Base-by-base conservation (phyloP, 2,797 vertebrate genomes). In the Lepus oiostolus region DNA sequence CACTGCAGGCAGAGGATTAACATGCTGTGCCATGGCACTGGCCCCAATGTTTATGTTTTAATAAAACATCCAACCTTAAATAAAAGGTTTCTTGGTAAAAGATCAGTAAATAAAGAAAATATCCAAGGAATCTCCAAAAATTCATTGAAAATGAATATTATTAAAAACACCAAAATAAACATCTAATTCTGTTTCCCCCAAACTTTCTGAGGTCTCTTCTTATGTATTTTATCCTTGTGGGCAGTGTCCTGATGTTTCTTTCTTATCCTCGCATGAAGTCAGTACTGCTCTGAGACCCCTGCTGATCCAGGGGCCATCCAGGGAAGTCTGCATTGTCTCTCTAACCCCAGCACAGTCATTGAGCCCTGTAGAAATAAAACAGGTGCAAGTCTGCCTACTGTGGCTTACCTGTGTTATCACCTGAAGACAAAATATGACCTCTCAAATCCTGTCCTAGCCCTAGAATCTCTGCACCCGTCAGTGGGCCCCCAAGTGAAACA, bases 351-450 rank as follows among this genome's bases (percentile, higher is more conserved):
- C 63, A 11, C 47, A 58, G 77, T 89, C 68, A 0, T 10, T 13
- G 82, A 63, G 47, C 67, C 42, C 42, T 17, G n/a, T 90, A 35
- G 77, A 89, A 81, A 35, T 70, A 42, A 60, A 96, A 52, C 30
- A 38, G 14, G 38, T 72, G 22, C 67, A 30, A 26, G 8, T 72
- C n/a, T 52, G 19, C 63, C 72, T 63, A n/a, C 2, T 7, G 11
- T 10, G 6, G 16, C 67, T 38, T 62, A 10, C 16, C 12, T 79
- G 7, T 93, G 24, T 79, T 74, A 12, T 71, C 82, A 58, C 79
- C 60, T 70, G n/a, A 72, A 77, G n/a, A 90, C 74, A 32, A 17
- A 79, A 60, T 28, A 38, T 71, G 87, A 62, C 50, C 74, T 67
- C 84, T 50, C 74, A n/a, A 52, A 47, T 84, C 83, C n/a, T 60